Evolutionary conservation across 2,888 invertebrate species (phyloP).

Genomic region (Pollenia angustigena): DNA sequence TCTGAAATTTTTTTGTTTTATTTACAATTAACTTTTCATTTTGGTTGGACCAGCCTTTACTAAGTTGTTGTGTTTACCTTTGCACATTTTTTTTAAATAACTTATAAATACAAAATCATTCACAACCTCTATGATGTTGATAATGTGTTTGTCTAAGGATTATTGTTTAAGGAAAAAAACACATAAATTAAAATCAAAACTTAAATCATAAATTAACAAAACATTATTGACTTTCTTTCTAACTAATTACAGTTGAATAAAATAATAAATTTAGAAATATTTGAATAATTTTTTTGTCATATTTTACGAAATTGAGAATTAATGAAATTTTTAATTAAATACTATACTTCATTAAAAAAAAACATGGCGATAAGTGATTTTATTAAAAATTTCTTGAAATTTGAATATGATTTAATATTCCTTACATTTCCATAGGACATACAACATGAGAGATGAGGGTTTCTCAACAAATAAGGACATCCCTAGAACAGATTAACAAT

Average conservation of each 20-base stretch:
- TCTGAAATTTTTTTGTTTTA: too few relatives aligned
- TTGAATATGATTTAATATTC: conserved; percentile 28
- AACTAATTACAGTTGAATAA: conserved; percentile 48
- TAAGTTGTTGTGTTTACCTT: too few relatives aligned
- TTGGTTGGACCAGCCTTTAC: too few relatives aligned
- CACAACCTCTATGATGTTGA: not conserved
- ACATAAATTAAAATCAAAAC: not conserved
- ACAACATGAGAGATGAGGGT: conserved; percentile 26
- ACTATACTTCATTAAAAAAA: conserved; percentile 6
- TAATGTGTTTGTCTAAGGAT: not conserved
- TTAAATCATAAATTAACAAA: conserved; percentile 62
- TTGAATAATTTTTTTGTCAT: conserved; percentile 2
- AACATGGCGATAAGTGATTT: conserved; percentile 11
- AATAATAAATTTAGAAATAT: conserved; percentile 36
- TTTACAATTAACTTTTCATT: too few relatives aligned
- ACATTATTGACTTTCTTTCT: conserved; percentile 72
- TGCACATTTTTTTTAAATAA: too few relatives aligned
- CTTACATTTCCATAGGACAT: conserved; percentile 60
- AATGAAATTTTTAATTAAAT: conserved; percentile 34
- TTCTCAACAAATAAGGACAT: conserved; percentile 26
- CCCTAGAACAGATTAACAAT: conserved; percentile 52
- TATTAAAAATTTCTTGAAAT: not conserved
- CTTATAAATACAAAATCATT: not conserved
- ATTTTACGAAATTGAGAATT: conserved; percentile 30
- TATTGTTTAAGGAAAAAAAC: conserved; percentile 12